Percentiles rank a stretch among this genome's conserved stretches.
phyloP scores from a whole-genome alignment of 2,888 invertebrate genomes.

The Euclidia mi region DNA sequence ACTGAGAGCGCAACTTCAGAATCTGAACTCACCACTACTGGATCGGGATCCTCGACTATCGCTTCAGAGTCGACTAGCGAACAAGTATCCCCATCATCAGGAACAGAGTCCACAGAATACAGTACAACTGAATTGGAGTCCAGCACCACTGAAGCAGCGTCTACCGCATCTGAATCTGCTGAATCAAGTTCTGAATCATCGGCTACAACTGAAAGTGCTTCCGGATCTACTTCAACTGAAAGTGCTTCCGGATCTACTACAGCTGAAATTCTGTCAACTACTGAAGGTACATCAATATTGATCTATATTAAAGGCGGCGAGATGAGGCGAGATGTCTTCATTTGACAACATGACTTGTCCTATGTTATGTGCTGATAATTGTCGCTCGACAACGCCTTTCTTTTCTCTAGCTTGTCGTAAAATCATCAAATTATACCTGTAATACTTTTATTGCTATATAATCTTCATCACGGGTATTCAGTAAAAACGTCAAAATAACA shows the following conservation, averaged over 20 bases:
- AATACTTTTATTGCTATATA: too few species aligned
- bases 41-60: slow-evolving; percentile 23
- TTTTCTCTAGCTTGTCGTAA: too few species aligned
- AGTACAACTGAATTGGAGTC: slow-evolving; percentile 4
- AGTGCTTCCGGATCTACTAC: background rate
- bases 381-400: too few species aligned
- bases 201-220: slow-evolving; percentile 15
- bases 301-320: too few species aligned
- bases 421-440: too few species aligned
- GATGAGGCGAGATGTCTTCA: too few species aligned
- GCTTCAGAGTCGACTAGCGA: slow-evolving; percentile 3
- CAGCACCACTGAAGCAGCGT: slow-evolving; percentile 5
- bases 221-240: background rate
- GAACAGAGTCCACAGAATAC: slow-evolving; percentile 9
- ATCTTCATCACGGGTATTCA: too few species aligned
- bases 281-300: too few species aligned
- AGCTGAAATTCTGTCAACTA: slow-evolving; percentile 24
- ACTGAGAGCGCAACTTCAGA: background rate
- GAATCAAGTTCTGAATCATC: slow-evolving; percentile 16
- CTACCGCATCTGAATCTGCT: slow-evolving; percentile 7
- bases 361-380: too few species aligned
- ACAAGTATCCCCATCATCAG: too few species aligned
- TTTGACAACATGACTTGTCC: too few species aligned
- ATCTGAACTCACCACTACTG: slow-evolving; percentile 20
- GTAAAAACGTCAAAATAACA: too few species aligned